phyloP scores from a whole-genome alignment of 2,888 invertebrate genomes.

The Clepsis dumicolana region DNA sequence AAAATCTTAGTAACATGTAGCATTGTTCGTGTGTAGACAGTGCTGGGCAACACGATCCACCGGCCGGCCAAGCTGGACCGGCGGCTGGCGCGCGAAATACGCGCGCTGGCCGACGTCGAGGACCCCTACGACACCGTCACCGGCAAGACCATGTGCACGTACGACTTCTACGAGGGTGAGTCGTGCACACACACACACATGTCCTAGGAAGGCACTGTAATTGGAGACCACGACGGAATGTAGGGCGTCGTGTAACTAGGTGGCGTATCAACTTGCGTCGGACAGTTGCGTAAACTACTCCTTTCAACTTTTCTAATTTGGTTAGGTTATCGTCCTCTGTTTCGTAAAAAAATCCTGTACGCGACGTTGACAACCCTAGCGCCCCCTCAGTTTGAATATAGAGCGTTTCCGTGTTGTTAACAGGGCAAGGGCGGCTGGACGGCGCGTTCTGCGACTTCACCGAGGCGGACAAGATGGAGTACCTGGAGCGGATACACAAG shows the following conservation, averaged over 20 bases:
- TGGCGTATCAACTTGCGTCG: no score
- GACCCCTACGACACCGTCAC: constrained; percentile 95
- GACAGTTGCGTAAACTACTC: no score
- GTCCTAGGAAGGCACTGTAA: no score
- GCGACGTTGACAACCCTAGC: no score
- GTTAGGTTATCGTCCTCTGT: no score
- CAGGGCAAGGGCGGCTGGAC: constrained; percentile 97
- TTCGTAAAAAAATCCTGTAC: no score
- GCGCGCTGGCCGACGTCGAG: constrained; percentile 89
- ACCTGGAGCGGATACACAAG: constrained; percentile 90
- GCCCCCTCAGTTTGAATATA: no score
- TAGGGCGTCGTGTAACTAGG: no score
- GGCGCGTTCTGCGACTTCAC: constrained; percentile 98
- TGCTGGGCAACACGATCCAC: constrained; percentile 93
- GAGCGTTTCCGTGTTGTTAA: neutral
- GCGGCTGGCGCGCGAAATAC: constrained; percentile 92
- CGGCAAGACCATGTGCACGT: constrained; percentile 98
- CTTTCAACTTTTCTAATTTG: no score
- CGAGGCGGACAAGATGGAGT: constrained; percentile 96
- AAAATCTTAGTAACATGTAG: neutral
- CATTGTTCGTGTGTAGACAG: constrained; percentile 85
- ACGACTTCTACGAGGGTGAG: constrained; percentile 98
- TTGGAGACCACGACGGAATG: no score
- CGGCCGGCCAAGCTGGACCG: constrained; percentile 94
- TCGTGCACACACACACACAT: no score